phyloP scores from a whole-genome alignment of 2,797 vertebrate species.

The Onychomys arenicola region DNA sequence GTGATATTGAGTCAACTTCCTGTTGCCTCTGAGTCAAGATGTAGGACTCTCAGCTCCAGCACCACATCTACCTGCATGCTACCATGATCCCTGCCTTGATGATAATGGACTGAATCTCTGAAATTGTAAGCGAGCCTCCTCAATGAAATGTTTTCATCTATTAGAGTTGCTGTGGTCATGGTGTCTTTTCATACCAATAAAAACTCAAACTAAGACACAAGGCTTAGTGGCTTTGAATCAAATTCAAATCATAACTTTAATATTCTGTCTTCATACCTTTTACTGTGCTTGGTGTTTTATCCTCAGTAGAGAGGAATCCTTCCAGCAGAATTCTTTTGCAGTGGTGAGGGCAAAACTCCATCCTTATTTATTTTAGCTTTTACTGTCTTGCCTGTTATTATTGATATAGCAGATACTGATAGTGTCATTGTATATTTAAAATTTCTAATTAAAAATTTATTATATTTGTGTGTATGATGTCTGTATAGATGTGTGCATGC shows the following conservation, averaged over 20 bases:
- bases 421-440: background rate
- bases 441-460: background rate
- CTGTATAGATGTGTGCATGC: background rate
- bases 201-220: background rate
- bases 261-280: background rate
- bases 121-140: background rate
- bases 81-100: background rate
- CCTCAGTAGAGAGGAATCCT: conserved; percentile 5
- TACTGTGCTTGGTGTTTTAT: background rate
- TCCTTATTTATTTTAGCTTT: background rate
- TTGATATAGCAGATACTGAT: background rate
- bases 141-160: too few relatives aligned
- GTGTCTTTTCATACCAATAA: background rate
- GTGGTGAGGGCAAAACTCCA: background rate
- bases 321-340: background rate
- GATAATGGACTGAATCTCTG: background rate
- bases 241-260: background rate
- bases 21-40: background rate
- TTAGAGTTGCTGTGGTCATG: background rate
- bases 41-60: background rate
- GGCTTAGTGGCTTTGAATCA: background rate
- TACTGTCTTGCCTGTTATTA: background rate
- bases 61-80: background rate
- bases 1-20: background rate
- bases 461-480: background rate